Evolutionary conservation across 1,140 invertebrate species (phyloP).

Genomic region (Linepithema humile): DNA sequence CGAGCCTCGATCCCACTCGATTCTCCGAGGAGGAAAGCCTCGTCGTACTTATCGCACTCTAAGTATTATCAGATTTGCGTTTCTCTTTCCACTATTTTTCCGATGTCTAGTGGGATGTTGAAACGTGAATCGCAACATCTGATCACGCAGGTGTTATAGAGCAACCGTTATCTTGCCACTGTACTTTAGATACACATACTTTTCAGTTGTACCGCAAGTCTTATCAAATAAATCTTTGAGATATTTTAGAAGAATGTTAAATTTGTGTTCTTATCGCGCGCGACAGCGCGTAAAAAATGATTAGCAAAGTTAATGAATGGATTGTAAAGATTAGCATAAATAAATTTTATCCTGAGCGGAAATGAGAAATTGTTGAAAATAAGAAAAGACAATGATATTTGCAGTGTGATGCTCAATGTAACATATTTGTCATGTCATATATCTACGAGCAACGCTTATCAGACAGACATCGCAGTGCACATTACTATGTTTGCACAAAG

Average conservation of each 20-base stretch:
- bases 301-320: no score
- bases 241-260: background rate
- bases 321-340: no score
- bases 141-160: constrained; percentile 53
- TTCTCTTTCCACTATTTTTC: constrained; percentile 26
- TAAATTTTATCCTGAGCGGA: background rate
- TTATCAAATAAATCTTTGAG: background rate
- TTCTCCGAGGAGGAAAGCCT: constrained; percentile 27
- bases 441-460: background rate
- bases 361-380: background rate
- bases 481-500: constrained; percentile 18
- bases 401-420: background rate
- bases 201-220: background rate
- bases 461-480: constrained; percentile 25
- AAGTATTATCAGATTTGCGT: constrained; percentile 76
- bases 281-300: no score
- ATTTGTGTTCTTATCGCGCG: no score
- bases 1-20: constrained; percentile 34
- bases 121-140: constrained; percentile 60
- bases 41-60: constrained; percentile 68
- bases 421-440: background rate
- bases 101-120: constrained; percentile 20
- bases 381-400: constrained; percentile 12
- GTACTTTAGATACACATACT: background rate
- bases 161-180: constrained; percentile 57